These are phyloP conservation scores for Miichthys miiuy DNA, from an alignment of 2,797 vertebrate genomes.

Conservation along the genomic window DNA sequence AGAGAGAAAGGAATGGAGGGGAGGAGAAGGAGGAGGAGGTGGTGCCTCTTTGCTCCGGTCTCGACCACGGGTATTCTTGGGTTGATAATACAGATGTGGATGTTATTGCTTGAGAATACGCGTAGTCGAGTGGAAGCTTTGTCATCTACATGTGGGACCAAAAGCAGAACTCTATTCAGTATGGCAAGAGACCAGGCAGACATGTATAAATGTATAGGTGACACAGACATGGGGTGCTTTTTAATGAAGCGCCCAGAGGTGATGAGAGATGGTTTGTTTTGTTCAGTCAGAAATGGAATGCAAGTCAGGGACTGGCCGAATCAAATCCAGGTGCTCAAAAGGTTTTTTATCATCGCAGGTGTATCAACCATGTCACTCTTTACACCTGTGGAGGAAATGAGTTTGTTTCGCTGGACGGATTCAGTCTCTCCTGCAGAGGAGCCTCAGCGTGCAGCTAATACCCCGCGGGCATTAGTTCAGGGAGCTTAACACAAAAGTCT, in stretches of 20 bases:
- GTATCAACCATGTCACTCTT: constrained; percentile 70
- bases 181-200: constrained; percentile 25
- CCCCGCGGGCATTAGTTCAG: constrained; percentile 74
- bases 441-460: constrained; percentile 60
- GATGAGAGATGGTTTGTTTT: constrained; percentile 46
- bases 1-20: constrained; percentile 40
- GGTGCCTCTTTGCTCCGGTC: constrained; percentile 74
- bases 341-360: constrained; percentile 64
- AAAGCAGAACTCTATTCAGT: constrained; percentile 40
- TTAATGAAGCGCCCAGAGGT: constrained; percentile 52
- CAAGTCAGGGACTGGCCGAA: constrained; percentile 55
- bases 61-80: constrained; percentile 86
- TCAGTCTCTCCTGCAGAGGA: constrained; percentile 56
- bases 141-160: constrained; percentile 67
- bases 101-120: constrained; percentile 89
- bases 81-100: constrained; percentile 86
- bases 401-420: constrained; percentile 61
- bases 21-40: constrained; percentile 42
- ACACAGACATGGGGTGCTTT: constrained; percentile 32
- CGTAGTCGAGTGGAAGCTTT: constrained; percentile 81
- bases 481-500: constrained; percentile 77
- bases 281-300: constrained; percentile 51
- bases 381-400: constrained; percentile 75
- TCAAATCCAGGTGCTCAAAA: constrained; percentile 63
- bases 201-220: constrained; percentile 26